Percentiles rank a stretch among this genome's conserved stretches.
These are phyloP conservation scores for Lipotes vexillifer DNA, from an alignment of 2,113 vertebrate species.

Conservation along the genomic window DNA sequence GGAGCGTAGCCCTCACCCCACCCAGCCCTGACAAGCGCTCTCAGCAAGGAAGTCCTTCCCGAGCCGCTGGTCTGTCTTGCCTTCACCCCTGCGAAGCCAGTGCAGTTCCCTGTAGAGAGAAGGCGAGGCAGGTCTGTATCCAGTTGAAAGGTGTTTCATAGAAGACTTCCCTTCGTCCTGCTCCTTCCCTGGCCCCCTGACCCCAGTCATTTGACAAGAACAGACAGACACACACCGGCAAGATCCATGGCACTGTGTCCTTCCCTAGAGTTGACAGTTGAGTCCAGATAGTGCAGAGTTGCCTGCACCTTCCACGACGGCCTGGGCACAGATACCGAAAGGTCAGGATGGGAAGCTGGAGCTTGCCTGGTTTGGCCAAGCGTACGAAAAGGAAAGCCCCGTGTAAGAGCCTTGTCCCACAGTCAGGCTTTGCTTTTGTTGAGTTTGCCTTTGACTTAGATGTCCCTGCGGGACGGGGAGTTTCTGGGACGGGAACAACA, in stretches of 20 bases:
- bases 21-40: neutral
- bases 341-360: neutral
- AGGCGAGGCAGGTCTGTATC: fast-evolving
- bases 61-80: neutral
- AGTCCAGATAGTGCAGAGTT: no score
- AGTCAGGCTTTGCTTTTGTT: fast-evolving
- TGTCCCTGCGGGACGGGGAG: neutral
- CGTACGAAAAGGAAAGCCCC: no score
- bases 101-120: neutral
- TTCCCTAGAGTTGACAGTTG: neutral
- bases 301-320: neutral
- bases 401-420: fast-evolving
- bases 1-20: neutral
- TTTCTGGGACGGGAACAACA: neutral
- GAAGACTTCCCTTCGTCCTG: neutral
- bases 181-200: neutral
- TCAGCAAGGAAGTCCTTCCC: neutral
- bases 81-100: neutral
- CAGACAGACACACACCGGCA: neutral
- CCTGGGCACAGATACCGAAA: neutral
- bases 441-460: no score
- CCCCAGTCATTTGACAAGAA: neutral
- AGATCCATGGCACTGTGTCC: fast-evolving
- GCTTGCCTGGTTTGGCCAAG: neutral
- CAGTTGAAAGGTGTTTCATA: no score